Evolutionary conservation across 1,140 invertebrate species (phyloP), one percentile per base, ranked within the genome.

Genomic region (Pristionchus pacificus): DNA sequence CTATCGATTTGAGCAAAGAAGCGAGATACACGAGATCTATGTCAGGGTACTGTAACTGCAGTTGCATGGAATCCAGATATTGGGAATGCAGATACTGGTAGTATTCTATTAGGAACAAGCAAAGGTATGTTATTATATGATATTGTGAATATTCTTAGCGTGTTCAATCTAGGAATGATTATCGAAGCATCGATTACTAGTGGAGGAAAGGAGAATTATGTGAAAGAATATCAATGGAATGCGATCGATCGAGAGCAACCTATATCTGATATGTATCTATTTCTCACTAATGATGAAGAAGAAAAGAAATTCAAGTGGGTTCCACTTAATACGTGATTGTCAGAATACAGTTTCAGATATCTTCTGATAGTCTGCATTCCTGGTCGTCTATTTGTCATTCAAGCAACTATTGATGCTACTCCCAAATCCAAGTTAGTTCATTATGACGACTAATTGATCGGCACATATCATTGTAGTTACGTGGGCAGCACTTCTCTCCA

Each of bases 31-130:
- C 10, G n/a, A n/a, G n/a, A n/a, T n/a, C n/a, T n/a, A n/a, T n/a
- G n/a, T n/a, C 60, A 60, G 32, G 69, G 60, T 28, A 24, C 25
- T 0, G 55, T 73, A n/a, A 73, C 71, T 14, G 71, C 71, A 13
- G 71, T 69, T 24, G 71, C 59, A 0, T 73, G 71, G 71, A 59
- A 73, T 73, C 71, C 71, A 2, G 67, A 69, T 25, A 68, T 68
- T 13, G 71, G 68, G 2, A 32, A 32, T 10, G 71, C 67, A 2
- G 38, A 60, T 1, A 68, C 66, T 14, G 71, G 71, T 27, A 29
- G 29, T 10, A 68, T 73, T 64, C 60, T 73, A 1, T n/a, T 73
- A 28, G 71, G 71, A 25, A 73, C 65, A n/a, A n/a, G 14, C 6
- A 60, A 68, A 24, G 71, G 71, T 63, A 25, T 6, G 29, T 19